These are phyloP conservation scores for Microtus richardsoni DNA, from an alignment of 2,113 vertebrate genomes.

Conservation along the genomic window DNA sequence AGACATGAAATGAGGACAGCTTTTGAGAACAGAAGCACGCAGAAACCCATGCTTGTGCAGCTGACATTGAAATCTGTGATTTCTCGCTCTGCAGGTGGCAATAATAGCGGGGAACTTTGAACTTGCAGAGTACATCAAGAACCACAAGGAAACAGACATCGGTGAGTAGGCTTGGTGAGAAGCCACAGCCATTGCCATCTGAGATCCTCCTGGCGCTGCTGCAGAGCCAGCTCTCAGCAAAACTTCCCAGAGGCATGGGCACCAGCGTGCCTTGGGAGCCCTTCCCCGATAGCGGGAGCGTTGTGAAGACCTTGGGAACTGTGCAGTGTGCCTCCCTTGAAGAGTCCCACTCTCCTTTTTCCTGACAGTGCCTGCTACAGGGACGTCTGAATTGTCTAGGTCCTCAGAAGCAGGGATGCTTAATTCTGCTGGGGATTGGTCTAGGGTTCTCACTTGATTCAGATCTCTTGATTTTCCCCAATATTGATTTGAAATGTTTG, in stretches of 20 bases:
- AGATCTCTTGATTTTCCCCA: background rate
- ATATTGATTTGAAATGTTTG: background rate
- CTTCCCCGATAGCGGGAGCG: background rate
- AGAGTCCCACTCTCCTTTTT: background rate
- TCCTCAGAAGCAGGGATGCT: too few relatives aligned
- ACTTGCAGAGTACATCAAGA: constrained; percentile 97
- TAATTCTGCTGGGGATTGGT: background rate
- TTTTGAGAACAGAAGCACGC: accelerated
- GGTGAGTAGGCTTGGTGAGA: constrained; percentile 87
- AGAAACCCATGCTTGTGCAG: accelerated
- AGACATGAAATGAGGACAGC: background rate
- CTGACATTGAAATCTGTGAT: constrained; percentile 42
- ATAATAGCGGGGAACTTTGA: constrained; percentile 99
- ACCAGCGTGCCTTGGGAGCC: accelerated
- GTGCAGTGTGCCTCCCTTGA: background rate
- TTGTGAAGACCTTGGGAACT: background rate
- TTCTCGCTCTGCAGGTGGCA: constrained; percentile 91
- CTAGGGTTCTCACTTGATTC: background rate
- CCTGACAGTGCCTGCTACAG: background rate
- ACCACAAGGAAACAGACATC: constrained; percentile 94
- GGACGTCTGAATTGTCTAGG: too few relatives aligned
- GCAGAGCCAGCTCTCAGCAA: accelerated
- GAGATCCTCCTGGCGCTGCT: too few relatives aligned
- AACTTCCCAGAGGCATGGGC: accelerated
- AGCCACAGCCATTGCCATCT: accelerated